These are phyloP conservation scores for Seriola rivoliana DNA, from an alignment of 2,113 vertebrate species.

Conservation along the genomic window DNA sequence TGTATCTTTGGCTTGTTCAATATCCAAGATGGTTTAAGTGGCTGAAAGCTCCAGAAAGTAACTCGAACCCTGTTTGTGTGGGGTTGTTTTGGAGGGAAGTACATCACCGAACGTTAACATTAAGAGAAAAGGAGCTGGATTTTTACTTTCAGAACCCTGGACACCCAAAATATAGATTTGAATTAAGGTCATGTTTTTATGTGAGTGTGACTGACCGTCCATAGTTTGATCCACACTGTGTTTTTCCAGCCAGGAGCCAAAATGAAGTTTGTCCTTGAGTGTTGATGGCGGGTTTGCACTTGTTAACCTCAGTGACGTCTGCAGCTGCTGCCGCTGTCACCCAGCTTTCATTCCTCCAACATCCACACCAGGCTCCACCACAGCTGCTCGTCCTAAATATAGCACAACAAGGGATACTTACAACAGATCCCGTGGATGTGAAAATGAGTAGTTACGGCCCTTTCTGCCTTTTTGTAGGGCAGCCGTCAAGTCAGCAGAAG, in stretches of 20 bases:
- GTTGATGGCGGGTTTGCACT: background rate
- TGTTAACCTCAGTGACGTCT: background rate
- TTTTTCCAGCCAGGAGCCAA: background rate
- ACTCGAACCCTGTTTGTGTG: too few species aligned
- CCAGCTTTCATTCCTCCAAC: background rate
- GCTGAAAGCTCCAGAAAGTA: too few species aligned
- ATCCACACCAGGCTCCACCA: background rate
- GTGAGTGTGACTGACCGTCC: background rate
- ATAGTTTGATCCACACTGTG: background rate
- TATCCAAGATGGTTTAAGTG: too few species aligned
- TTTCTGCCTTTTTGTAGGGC: conserved; percentile 20
- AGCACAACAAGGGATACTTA: background rate
- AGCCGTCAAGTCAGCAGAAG: conserved; percentile 31
- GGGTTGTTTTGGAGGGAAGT: too few species aligned
- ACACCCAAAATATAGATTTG: too few species aligned
- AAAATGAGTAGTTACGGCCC: conserved; percentile 3
- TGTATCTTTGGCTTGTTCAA: too few species aligned
- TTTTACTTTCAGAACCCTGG: too few species aligned
- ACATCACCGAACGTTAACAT: too few species aligned
- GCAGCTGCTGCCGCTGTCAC: conserved; percentile 2
- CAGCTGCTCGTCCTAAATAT: conserved; percentile 24
- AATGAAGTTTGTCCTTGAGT: conserved; percentile 8
- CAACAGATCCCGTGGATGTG: conserved; percentile 1
- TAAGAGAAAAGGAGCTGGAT: too few species aligned
- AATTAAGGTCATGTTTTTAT: background rate